Evolutionary conservation across 1,140 invertebrate genomes (phyloP), one percentile per base, ranked within the genome.

Genomic region (Adoxophyes honmai): DNA sequence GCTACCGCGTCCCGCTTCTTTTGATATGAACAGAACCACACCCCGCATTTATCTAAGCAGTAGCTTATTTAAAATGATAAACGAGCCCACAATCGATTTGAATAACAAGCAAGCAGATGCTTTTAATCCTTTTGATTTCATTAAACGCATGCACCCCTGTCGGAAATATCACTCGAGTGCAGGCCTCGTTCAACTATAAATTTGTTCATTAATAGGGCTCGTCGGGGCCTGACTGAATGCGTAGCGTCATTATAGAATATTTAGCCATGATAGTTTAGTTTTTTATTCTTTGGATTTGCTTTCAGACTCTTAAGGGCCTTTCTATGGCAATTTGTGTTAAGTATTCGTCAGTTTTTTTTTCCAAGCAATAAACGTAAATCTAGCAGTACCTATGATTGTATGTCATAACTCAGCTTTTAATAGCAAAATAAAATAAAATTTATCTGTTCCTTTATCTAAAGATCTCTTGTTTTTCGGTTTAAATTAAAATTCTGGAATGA

Each of bases 21-120:
- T 86, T 86, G 79, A 85, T 83, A 79, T 73, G 2, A 28, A 73
- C 60, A 64, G 61, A 83, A 84, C 83, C 79, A 85, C 80, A 86
- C 86, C 81, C 81, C 64, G 65, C 72, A 75, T 82, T 86, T 85
- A 86, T 86, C 79, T 86, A 86, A 80, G 80, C 79, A 78, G 76
- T 86, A 80, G 81, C 81, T 86, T 88, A 86, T 88, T 86, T 82
- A 70, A 86, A 88, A 86, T 86, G 82, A 86, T 87, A 88, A 88
- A 88, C 75, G 82, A 84, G 81, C 79, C 79, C 81, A 73, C 79
- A 76, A 88, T 87, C 78, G 80, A 87, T 88, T 88, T 88, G 83
- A 88, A 88, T 88, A 88, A 88, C 82, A 88, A 88, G 81, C 77
- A 79, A 81, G 86, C 86, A 88, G 86, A 88, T 88, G 86, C 83